phyloP scores from a whole-genome alignment of 1,140 invertebrate genomes.

The Drosophila ananassae region DNA sequence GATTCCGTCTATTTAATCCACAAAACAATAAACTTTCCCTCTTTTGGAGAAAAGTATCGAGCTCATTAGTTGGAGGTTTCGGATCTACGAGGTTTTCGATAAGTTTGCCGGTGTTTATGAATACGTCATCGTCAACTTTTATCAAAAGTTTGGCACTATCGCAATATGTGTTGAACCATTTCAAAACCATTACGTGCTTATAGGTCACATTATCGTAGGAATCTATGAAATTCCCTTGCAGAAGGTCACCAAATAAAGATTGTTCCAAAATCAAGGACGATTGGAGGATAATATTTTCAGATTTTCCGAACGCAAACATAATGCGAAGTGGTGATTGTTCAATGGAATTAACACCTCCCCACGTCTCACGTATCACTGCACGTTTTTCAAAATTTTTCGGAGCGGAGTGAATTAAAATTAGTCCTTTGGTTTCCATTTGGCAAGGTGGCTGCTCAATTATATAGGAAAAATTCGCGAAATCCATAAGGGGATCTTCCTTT shows the following conservation, averaged over 20 bases:
- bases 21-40: constrained; percentile 86
- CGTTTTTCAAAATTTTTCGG: constrained; percentile 87
- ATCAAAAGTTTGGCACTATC: constrained; percentile 88
- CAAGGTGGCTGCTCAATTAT: constrained; percentile 85
- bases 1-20: constrained; percentile 81
- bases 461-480: constrained; percentile 86
- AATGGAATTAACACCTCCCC: constrained; percentile 84
- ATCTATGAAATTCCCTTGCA: constrained; percentile 92
- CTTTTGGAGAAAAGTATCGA: constrained; percentile 8
- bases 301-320: constrained; percentile 89
- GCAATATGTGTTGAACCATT: constrained; percentile 90
- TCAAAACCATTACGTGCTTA: constrained; percentile 92
- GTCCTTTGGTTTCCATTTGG: constrained; percentile 70
- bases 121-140: constrained; percentile 92
- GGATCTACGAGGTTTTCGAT: constrained; percentile 85
- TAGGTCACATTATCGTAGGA: constrained; percentile 93
- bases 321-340: constrained; percentile 82
- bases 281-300: constrained; percentile 80
- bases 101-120: constrained; percentile 88
- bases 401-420: constrained; percentile 89
- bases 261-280: constrained; percentile 86
- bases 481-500: constrained; percentile 83
- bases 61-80: background rate
- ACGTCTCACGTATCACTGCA: constrained; percentile 87
- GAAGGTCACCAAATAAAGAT: constrained; percentile 87